A percentile compares a stretch with the other conserved stretches of the same genome.
These are phyloP conservation scores for Noctua janthe DNA, from an alignment of 2,888 invertebrate genomes.

Conservation along the genomic window DNA sequence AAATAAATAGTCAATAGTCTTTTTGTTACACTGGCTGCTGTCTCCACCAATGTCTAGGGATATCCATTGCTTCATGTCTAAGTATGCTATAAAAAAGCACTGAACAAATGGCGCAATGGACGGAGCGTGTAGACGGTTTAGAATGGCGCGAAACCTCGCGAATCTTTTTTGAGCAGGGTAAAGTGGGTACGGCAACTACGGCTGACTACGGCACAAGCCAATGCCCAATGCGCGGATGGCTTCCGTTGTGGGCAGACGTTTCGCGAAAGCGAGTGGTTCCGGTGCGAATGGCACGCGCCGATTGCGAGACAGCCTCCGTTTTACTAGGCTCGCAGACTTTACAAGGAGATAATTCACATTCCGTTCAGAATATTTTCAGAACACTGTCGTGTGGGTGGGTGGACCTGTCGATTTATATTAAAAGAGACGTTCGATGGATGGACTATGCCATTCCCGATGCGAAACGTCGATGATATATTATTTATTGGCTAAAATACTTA, in stretches of 20 bases:
- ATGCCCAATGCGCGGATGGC: slow-evolving; percentile 69
- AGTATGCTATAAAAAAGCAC: neutral
- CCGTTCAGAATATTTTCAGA: slow-evolving; percentile 9
- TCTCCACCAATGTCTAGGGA: neutral
- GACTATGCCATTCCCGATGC: neutral
- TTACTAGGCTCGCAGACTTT: slow-evolving; percentile 77
- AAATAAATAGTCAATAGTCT: slow-evolving; percentile 18
- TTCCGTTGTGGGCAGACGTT: slow-evolving; percentile 73
- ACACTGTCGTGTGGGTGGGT: neutral
- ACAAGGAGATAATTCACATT: slow-evolving; percentile 55
- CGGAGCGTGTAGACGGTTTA: neutral
- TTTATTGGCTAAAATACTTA: neutral
- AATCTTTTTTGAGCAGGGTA: slow-evolving; percentile 26
- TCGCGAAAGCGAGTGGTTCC: slow-evolving; percentile 66
- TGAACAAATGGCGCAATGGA: slow-evolving; percentile 16
- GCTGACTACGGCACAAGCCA: neutral
- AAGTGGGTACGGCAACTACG: neutral
- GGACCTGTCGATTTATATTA: neutral
- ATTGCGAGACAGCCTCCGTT: slow-evolving; percentile 73
- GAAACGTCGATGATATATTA: neutral
- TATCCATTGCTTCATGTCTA: slow-evolving; percentile 22
- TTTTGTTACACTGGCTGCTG: slow-evolving; percentile 7
- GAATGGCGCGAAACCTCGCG: slow-evolving; percentile 43
- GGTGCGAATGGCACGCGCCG: slow-evolving; percentile 74
- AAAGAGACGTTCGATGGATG: neutral